These are phyloP conservation scores for Penelope pileata DNA, from an alignment of 2,113 vertebrate species.

Conservation along the genomic window DNA sequence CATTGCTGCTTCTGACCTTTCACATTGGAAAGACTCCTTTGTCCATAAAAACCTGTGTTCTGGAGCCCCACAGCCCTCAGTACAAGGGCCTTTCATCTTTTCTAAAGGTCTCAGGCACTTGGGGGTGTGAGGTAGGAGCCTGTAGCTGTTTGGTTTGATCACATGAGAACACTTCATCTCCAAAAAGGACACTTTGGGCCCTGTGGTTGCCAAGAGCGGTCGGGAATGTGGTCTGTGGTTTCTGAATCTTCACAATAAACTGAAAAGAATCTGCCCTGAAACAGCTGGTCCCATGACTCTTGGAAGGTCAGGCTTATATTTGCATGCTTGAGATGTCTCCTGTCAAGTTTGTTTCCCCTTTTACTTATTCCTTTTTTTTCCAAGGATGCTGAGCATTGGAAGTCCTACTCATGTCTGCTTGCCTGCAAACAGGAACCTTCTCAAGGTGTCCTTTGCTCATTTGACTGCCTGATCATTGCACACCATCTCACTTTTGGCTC, in stretches of 20 bases:
- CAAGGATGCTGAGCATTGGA: neutral
- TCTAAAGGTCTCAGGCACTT: neutral
- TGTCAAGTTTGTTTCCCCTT: neutral
- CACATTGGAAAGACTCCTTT: neutral
- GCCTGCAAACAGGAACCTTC: neutral
- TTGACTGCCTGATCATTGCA: neutral
- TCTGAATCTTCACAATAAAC: slow-evolving; percentile 17
- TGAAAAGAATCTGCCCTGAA: slow-evolving; percentile 37
- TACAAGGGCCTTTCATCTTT: neutral
- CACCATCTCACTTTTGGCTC: neutral
- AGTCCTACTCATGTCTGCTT: neutral
- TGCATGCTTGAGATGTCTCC: neutral
- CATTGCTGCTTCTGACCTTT: neutral
- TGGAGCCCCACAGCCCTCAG: neutral
- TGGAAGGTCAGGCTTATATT: slow-evolving; percentile 22
- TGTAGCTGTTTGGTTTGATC: neutral
- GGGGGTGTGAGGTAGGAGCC: neutral
- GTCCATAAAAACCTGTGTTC: neutral
- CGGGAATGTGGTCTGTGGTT: slow-evolving; percentile 57
- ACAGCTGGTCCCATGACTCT: neutral
- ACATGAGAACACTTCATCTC: neutral
- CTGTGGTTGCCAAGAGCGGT: slow-evolving; percentile 15
- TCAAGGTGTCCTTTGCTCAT: neutral
- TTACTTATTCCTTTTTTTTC: neutral
- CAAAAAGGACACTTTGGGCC: neutral